A percentile compares a stretch with the other conserved stretches of the same genome.
Conservation (phyloP, 2,797 vertebrate genomes). For the Squalus acanthias region DNA sequence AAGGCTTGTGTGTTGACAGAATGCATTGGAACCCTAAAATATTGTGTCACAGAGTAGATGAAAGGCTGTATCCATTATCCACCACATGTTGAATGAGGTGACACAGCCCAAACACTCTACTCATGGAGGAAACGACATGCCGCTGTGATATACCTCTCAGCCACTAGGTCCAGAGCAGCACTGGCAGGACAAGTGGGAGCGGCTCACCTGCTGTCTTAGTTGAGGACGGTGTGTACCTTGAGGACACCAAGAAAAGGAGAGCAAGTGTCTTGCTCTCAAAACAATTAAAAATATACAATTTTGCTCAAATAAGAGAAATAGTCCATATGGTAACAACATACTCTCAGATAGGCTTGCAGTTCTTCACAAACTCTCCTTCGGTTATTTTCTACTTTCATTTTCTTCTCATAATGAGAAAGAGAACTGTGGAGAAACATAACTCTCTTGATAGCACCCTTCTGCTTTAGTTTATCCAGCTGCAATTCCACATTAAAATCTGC, state of each 20-base stretch:
- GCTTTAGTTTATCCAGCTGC: constrained; percentile 85
- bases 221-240: neutral
- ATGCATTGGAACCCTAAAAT: neutral
- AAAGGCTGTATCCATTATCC: neutral
- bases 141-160: no score
- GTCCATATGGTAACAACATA: constrained; percentile 50
- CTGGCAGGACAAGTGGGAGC: neutral
- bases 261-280: neutral
- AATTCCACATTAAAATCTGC: constrained; percentile 82
- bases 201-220: neutral
- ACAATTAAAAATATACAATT: neutral
- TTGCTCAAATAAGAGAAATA: neutral
- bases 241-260: neutral
- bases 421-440: constrained; percentile 76
- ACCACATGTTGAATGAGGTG: neutral
- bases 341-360: constrained; percentile 75
- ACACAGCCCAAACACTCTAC: neutral
- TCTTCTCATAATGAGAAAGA: constrained; percentile 72
- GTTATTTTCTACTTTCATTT: constrained; percentile 71
- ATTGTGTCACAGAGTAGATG: neutral
- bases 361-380: constrained; percentile 73
- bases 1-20: neutral
- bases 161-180: neutral
- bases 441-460: constrained; percentile 83
- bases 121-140: neutral